Conservation (phyloP, 2,113 vertebrate species). For the Aspiorhynchus laticeps region DNA sequence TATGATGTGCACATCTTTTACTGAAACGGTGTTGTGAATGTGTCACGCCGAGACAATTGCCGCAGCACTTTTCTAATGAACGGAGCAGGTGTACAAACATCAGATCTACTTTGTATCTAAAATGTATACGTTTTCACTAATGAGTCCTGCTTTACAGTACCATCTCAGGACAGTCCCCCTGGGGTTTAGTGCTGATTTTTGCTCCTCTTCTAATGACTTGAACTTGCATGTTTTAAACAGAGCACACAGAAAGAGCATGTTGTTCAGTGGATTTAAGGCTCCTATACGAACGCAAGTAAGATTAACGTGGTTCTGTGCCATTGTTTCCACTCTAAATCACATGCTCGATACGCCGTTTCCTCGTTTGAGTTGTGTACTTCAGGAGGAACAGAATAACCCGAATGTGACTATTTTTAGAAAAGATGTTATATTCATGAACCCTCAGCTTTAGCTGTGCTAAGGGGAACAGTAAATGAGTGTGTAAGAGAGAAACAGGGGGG, state of each 20-base stretch:
- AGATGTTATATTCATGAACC: constrained; percentile 40
- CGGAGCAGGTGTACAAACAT: constrained; percentile 14
- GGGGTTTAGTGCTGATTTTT: background rate
- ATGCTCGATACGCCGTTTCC: background rate
- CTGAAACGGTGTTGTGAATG: background rate
- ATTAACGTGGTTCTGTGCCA: background rate
- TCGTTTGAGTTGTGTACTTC: constrained; percentile 26
- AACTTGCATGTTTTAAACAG: background rate
- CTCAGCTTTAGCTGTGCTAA: constrained; percentile 35
- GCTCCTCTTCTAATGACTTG: background rate
- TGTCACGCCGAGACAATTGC: background rate
- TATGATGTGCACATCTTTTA: background rate
- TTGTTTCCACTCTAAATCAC: constrained; percentile 2
- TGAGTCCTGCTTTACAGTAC: constrained; percentile 10
- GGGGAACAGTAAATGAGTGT: constrained; percentile 22
- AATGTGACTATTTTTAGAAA: constrained; percentile 43
- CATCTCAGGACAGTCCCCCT: background rate
- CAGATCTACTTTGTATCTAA: background rate
- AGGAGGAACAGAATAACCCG: constrained; percentile 39
- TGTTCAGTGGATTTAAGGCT: background rate
- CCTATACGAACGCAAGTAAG: background rate
- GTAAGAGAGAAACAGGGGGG: constrained; percentile 8
- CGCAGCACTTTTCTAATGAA: background rate
- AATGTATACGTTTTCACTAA: constrained; percentile 15
- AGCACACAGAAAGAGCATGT: background rate